A percentile compares a stretch with the other conserved stretches of the same genome.
Evolutionary conservation across 2,888 invertebrate genomes (phyloP).

Genomic region (Parelbella ahira): DNA sequence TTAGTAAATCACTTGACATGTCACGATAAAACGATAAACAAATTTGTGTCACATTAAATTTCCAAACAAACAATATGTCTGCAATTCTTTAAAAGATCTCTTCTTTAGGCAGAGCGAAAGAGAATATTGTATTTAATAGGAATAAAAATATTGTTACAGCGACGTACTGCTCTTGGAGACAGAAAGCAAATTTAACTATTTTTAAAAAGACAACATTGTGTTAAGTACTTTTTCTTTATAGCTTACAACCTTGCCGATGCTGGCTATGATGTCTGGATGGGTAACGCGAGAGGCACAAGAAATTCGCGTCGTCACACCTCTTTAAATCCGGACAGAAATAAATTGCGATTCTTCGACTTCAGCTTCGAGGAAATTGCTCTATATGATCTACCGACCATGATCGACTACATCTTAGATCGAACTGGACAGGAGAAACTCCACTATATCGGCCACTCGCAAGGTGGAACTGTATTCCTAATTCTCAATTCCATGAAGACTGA

Average conservation of each 20-base stretch:
- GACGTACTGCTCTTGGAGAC: no score
- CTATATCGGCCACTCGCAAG: slow-evolving; percentile 69
- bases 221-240: slow-evolving; percentile 47
- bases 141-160: no score
- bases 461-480: slow-evolving; percentile 56
- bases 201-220: no score
- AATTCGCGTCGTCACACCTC: slow-evolving; percentile 81
- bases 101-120: no score
- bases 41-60: no score
- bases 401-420: slow-evolving; percentile 49
- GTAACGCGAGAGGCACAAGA: slow-evolving; percentile 88
- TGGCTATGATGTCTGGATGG: slow-evolving; percentile 90
- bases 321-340: slow-evolving; percentile 48
- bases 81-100: no score
- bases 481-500: slow-evolving; percentile 49
- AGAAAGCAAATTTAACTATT: no score
- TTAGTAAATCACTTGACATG: no score
- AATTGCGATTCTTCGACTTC: slow-evolving; percentile 54
- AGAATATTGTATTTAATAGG: no score
- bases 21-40: no score
- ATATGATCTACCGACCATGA: slow-evolving; percentile 55
- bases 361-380: slow-evolving; percentile 61
- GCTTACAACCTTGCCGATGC: slow-evolving; percentile 83
- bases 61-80: no score
- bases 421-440: slow-evolving; percentile 50